These are phyloP conservation scores for Danio albolineatus DNA, from an alignment of 2,797 vertebrate genomes.

Conservation along the genomic window DNA sequence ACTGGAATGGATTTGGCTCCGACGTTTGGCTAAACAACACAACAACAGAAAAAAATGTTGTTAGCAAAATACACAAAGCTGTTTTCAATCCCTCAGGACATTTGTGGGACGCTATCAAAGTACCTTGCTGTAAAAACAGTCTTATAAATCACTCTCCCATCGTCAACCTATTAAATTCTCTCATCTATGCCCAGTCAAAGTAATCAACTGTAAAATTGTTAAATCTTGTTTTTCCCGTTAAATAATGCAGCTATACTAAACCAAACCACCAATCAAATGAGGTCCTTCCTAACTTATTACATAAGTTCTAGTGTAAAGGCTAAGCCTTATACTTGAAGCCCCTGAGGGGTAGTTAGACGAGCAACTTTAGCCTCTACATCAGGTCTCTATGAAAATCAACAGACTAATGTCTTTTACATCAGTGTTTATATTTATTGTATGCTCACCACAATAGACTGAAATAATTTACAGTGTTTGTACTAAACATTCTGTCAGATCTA, in stretches of 20 bases:
- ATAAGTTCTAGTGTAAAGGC: background rate
- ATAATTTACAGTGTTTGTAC: no score
- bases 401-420: no score
- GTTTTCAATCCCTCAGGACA: background rate
- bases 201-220: conserved; percentile 19
- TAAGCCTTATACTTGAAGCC: no score
- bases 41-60: conserved; percentile 45
- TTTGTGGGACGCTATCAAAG: background rate
- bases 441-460: no score
- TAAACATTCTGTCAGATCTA: no score
- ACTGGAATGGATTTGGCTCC: conserved; percentile 85
- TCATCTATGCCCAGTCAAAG: background rate
- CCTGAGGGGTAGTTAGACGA: no score
- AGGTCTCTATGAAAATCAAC: no score
- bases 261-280: background rate
- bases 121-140: background rate
- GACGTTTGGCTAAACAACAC: conserved; percentile 79
- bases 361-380: no score
- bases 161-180: background rate
- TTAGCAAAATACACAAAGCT: background rate
- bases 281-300: background rate
- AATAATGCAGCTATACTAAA: background rate
- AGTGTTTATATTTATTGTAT: no score
- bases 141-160: background rate
- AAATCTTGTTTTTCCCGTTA: background rate